Evolutionary conservation across 2,888 invertebrate species (phyloP).

Genomic region (Hesperia comma): DNA sequence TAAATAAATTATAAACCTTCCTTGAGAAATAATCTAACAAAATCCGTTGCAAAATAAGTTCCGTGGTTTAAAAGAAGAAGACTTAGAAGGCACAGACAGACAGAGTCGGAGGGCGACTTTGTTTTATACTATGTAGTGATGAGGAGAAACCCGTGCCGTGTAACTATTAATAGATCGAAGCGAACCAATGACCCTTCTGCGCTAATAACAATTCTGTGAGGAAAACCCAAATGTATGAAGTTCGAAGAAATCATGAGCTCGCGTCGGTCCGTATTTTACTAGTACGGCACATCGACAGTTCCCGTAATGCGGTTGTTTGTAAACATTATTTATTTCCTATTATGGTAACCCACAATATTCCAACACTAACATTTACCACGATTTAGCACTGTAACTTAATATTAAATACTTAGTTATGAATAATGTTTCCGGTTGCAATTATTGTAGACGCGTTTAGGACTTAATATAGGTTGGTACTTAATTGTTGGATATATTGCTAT

Average conservation of each 20-base stretch:
- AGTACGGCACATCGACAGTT: conserved; percentile 45
- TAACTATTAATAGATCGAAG: no score
- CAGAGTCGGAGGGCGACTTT: no score
- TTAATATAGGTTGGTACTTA: no score
- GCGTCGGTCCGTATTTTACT: conserved; percentile 43
- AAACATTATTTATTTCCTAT: conserved; percentile 33
- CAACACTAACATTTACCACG: background rate
- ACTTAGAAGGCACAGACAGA: no score
- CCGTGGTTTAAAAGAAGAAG: no score
- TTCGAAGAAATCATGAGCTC: conserved; percentile 49
- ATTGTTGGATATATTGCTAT: no score
- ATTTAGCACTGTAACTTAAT: conserved; percentile 5
- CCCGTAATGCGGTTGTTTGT: conserved; percentile 37
- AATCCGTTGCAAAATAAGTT: no score
- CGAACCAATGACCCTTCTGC: conserved; percentile 24
- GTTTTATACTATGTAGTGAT: no score
- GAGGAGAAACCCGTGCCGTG: no score
- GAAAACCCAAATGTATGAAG: conserved; percentile 42
- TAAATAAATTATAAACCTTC: no score
- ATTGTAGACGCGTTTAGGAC: no score
- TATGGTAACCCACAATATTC: conserved; percentile 26
- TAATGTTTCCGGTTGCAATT: background rate
- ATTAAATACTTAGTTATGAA: conserved; percentile 1
- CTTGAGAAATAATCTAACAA: no score
- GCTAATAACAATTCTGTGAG: conserved; percentile 34